Evolutionary conservation across 1,140 invertebrate genomes (phyloP).

Genomic region (Brachionus rubens): DNA sequence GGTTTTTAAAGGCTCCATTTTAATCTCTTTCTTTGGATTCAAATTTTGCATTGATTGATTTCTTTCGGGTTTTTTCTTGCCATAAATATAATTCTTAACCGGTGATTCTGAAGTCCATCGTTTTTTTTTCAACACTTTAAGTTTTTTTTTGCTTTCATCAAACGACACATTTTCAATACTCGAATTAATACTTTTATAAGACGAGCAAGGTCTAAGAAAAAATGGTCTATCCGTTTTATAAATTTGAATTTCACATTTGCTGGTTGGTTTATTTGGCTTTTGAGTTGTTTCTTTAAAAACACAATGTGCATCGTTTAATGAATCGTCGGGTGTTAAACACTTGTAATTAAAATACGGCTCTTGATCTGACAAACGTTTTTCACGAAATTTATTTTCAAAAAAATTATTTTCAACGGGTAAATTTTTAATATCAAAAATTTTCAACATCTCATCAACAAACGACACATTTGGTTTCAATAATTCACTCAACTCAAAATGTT

Average conservation of each 20-base stretch:
- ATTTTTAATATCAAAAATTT: neutral
- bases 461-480: neutral
- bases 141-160: neutral
- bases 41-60: neutral
- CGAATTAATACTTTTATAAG: neutral
- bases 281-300: neutral
- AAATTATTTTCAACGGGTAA: neutral
- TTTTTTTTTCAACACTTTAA: no score
- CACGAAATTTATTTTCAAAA: neutral
- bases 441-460: neutral
- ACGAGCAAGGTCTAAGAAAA: slow-evolving; percentile 20
- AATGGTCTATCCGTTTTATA: slow-evolving; percentile 28
- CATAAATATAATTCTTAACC: neutral
- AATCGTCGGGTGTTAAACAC: neutral
- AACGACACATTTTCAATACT: neutral
- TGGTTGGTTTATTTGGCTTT: neutral
- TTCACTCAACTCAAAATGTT: neutral
- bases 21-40: neutral
- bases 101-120: neutral
- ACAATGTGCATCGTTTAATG: neutral
- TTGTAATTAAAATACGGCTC: slow-evolving; percentile 28
- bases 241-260: slow-evolving; percentile 23
- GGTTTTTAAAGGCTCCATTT: no score
- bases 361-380: neutral
- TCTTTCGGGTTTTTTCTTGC: neutral